Base-by-base conservation (phyloP, 2,113 vertebrate genomes). In the Odocoileus virginianus region DNA sequence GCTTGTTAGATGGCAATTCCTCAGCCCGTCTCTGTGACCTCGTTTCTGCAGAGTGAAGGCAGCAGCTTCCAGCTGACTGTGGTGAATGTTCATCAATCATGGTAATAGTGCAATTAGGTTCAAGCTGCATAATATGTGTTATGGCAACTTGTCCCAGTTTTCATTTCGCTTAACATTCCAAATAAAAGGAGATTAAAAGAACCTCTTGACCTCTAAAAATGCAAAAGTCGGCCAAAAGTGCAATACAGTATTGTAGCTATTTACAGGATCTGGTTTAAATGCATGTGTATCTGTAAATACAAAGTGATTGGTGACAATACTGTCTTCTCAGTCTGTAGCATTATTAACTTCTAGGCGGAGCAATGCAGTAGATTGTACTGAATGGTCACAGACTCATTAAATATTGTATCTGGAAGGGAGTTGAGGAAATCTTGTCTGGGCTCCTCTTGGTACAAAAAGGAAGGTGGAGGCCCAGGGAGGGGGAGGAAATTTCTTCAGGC, bases 181-280 rank as follows among this genome's bases (percentile, higher is more conserved):
- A 97, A 95, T 92, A 95, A 97, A 96, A 50, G 33, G 93, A 60
- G 50, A 60, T 61, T 17, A 52, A 45, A 88, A 81, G 82, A 40
- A 6, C 40, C 40, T 50, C 67, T 78, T 96, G 89, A 58, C 86
- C 91, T 97, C 82, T 89, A 87, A 95, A 97, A 81, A 97, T 67
- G 96, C 30, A 61, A 94, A 97, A 89, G 57, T 93, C 84, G 91
- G 93, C 55, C 88, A 60, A 85, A 89, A 87, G 87, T 98, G 43
- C 47, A 76, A 94, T 90, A 85, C 43, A 60, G 84, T 97, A 92
- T 97, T 95, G 6, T 94, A 93, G 45, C 74, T 97, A 47, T 96
- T 98, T 94, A 96, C 21, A 88, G 74, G 87, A 64, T 83, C 61
- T 92, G 67, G 92, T 96, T 97, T 94, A 93, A 98, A 76, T 95